Base-by-base conservation (phyloP, 1,140 invertebrate genomes). In the Druon quercuslanigerum region DNA sequence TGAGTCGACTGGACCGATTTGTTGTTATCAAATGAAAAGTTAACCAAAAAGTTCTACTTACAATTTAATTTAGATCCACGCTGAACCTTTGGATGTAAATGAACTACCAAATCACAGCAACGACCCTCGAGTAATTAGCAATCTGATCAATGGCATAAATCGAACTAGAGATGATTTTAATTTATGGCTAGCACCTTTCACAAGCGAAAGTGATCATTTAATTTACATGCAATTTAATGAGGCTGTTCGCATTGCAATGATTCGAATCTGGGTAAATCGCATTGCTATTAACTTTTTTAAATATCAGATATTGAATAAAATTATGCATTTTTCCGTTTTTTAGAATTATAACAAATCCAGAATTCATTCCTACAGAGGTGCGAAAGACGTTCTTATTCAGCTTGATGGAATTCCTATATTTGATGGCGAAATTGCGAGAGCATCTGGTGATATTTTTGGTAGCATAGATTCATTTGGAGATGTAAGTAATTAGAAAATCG, bases 321-420 rank as follows among this genome's bases (percentile, higher is more conserved):
- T 46, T 2, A 33, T 51, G 60, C 75, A 51, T 74, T 77, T 77
- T 7, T 1, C 1, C 40, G 75, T 51, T 76, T 91, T 93, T 66
- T 88, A 96, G 96, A 97, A 97, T 88, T 97, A 97, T 85, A 97
- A 97, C 87, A 96, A 97, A 89, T 96, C 96, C 1, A 91, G 96
- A 78, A 96, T 96, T 79, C 95, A 97, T 91, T 96, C 95, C 1
- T 94, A 94, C 77, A 92, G 96, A 79, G 96, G 96, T 78, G 95
- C 93, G 13, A 94, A 93, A 84, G 92, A 96, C 83, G 90, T 96
- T 5, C 91, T 93, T 52, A 94, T 97, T n/a, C 93, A 91, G 73
- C 86, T 97, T 71, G 95, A 97, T 85, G 93, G 93, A 40, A 85
- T 89, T 52, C 80, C 92, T 5, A 95, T 96, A 82, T 97, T 97